Evolutionary conservation across 2,797 vertebrate species (phyloP), one percentile per base, ranked within the genome.

Genomic region (Microctenopoma lineatum): DNA sequence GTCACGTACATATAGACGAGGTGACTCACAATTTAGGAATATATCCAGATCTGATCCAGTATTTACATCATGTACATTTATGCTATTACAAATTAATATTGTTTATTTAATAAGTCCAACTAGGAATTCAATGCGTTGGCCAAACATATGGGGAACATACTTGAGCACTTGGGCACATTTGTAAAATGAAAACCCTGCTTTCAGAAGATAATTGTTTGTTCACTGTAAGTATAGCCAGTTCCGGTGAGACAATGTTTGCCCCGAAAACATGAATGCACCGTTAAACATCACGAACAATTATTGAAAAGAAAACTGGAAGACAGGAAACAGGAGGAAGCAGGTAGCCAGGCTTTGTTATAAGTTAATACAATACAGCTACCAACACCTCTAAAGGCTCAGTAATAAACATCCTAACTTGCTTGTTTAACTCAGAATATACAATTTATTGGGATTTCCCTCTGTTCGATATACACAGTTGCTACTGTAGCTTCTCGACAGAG

Each of bases 61-160:
- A 85, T 83, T 78, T 84, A 86, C 81, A 87, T 51, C 0, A 60
- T 79, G 48, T 82, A 83, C 70, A 78, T 39, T 10, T 10, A 52
- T 12, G 21, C 44, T 55, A 47, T 26, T 54, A 5, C 27, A 29
- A 29, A 4, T 29, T 21, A 21, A 21, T 21, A 21, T 21, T 29
- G 5, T 29, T 29, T 29, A 29, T 29, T 29, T 29, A 29, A 29
- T 29, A 18, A 32, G 7, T 8, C 7, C 7, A 34, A 9, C 32
- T 6, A 7, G 29, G 5, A 32, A 32, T 32, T 32, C 5, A 32
- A 1, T 32, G 29, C 7, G 29, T 5, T 7, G 29, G 29, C 32
- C 36, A 38, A 4, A 12, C 36, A 12, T 21, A 21, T 10, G 11
- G 32, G 7, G 32, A 7, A 34, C 7, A 34, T 34, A 34, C 32